Percentiles rank a stretch among this genome's conserved stretches.
Conservation (phyloP, 1,140 invertebrate species). For the Macrosteles quadrilineatus region DNA sequence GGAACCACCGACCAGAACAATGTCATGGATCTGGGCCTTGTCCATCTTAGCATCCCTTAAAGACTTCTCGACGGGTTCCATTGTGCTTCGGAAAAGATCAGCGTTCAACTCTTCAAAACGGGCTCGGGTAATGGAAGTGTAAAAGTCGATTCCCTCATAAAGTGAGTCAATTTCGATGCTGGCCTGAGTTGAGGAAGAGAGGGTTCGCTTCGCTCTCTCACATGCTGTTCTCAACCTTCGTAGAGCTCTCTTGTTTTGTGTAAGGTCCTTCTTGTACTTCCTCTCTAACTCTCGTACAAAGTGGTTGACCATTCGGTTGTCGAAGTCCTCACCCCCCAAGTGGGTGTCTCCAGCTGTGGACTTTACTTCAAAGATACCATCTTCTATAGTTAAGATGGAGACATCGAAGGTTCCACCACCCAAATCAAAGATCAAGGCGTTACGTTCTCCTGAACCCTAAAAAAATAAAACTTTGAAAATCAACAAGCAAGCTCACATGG, state of each 20-base stretch:
- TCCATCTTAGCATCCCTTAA: conserved; percentile 92
- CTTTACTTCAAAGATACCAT: conserved; percentile 94
- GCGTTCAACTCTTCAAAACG: conserved; percentile 93
- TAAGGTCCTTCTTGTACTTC: conserved; percentile 95
- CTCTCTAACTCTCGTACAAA: conserved; percentile 96
- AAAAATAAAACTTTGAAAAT: background rate
- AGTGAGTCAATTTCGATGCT: conserved; percentile 94
- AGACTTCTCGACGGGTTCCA: conserved; percentile 95
- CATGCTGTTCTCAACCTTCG: conserved; percentile 90
- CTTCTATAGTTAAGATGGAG: conserved; percentile 92
- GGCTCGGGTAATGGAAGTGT: conserved; percentile 92
- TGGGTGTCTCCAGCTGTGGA: conserved; percentile 97
- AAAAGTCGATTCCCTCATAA: conserved; percentile 95
- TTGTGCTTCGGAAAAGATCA: conserved; percentile 87
- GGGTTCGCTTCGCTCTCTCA: conserved; percentile 93
- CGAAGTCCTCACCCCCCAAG: conserved; percentile 97
- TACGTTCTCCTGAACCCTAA: conserved; percentile 63
- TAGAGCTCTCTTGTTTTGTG: conserved; percentile 85
- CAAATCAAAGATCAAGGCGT: conserved; percentile 90
- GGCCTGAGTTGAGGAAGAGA: conserved; percentile 92
- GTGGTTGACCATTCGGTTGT: conserved; percentile 94
- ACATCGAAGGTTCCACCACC: conserved; percentile 98
- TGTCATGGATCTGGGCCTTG: conserved; percentile 91
- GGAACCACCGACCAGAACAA: conserved; percentile 95
- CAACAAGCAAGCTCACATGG: too few species aligned